Evolutionary conservation across 2,888 invertebrate species (phyloP).

Genomic region (Diarsia dahlii): DNA sequence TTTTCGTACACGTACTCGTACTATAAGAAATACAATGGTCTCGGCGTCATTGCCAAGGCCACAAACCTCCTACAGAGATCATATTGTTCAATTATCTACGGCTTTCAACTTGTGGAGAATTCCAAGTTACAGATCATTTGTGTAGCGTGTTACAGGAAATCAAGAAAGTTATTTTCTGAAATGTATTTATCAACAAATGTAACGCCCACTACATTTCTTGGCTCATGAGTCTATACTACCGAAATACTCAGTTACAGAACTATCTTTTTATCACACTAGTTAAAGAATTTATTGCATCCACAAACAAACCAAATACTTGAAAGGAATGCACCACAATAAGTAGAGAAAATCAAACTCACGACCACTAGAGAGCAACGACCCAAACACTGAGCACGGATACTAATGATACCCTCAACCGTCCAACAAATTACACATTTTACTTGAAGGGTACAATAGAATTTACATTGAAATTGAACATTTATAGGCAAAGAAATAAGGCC

Average conservation of each 20-base stretch:
- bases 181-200: constrained; percentile 16
- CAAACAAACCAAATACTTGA: constrained; percentile 19
- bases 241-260: neutral
- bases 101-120: neutral
- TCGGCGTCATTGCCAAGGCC: constrained; percentile 38
- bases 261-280: constrained; percentile 3
- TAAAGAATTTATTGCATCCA: constrained; percentile 10
- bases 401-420: constrained; percentile 27
- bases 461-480: constrained; percentile 47
- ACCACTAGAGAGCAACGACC: constrained; percentile 39
- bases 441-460: constrained; percentile 30
- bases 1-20: constrained; percentile 10
- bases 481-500: constrained; percentile 33
- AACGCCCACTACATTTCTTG: constrained; percentile 4
- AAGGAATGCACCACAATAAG: constrained; percentile 14
- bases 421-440: constrained; percentile 26
- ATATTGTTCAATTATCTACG: constrained; percentile 2
- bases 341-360: constrained; percentile 28
- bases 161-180: constrained; percentile 11
- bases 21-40: constrained; percentile 17
- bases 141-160: neutral
- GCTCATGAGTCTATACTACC: neutral
- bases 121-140: neutral
- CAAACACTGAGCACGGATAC: constrained; percentile 25
- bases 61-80: neutral